Evolutionary conservation across 2,113 vertebrate species (phyloP).

Genomic region (Microtus pennsylvanicus): DNA sequence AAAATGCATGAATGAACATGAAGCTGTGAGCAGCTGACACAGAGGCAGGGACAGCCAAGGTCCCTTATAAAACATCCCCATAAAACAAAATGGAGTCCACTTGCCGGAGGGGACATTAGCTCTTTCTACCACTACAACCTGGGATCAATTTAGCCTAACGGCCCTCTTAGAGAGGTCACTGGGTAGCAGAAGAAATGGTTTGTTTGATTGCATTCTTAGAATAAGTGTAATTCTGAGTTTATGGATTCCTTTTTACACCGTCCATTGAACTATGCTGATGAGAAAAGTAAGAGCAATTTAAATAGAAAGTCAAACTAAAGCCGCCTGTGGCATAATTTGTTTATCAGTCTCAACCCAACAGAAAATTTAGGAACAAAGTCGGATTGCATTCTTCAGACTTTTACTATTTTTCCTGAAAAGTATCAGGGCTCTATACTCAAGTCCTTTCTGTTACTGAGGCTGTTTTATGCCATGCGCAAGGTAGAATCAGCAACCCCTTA

Average conservation of each 20-base stretch:
- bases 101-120: background rate
- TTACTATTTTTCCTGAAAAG: background rate
- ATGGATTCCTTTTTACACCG: background rate
- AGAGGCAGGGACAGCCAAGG: background rate
- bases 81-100: conserved; percentile 9
- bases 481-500: background rate
- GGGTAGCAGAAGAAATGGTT: conserved; percentile 28
- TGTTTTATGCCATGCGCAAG: conserved; percentile 23
- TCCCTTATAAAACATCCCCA: background rate
- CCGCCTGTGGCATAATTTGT: background rate
- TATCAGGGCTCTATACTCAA: background rate
- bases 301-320: background rate
- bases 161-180: conserved; percentile 47
- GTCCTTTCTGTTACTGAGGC: background rate
- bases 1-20: background rate
- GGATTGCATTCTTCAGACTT: conserved; percentile 1
- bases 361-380: conserved; percentile 8
- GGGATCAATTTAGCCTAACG: conserved; percentile 26
- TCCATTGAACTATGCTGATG: conserved; percentile 3
- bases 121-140: conserved; percentile 19
- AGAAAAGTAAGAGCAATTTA: conserved; percentile 44
- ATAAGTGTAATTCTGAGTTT: conserved; percentile 29
- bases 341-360: background rate
- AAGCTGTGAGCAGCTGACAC: background rate
- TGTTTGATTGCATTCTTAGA: conserved; percentile 14